Percentiles rank a stretch among this genome's conserved stretches.
These are phyloP conservation scores for Alectoris magna DNA, from an alignment of 2,797 vertebrate species.

Conservation along the genomic window DNA sequence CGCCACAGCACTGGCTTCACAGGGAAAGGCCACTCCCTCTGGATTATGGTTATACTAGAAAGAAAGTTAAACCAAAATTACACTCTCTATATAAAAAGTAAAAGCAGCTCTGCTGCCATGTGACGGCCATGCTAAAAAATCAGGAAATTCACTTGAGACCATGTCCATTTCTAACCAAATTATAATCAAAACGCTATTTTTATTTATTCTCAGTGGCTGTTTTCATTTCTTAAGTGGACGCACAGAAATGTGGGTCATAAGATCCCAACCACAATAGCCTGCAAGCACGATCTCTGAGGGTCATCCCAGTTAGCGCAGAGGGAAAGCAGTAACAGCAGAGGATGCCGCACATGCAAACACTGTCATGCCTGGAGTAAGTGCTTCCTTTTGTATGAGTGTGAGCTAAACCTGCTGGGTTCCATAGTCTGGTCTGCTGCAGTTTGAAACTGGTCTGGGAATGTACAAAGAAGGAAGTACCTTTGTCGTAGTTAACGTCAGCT, in stretches of 20 bases:
- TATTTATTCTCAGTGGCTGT: not conserved
- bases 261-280: not conserved
- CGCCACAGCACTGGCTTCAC: not conserved
- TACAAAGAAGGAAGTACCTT: constrained; percentile 1
- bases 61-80: not conserved
- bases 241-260: not conserved
- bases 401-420: constrained; percentile 54
- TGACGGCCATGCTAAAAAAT: not conserved
- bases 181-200: not conserved
- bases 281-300: not conserved
- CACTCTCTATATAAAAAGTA: not conserved
- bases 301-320: not conserved
- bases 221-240: not conserved
- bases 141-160: not conserved
- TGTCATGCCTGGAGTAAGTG: constrained; percentile 54
- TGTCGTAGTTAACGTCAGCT: not conserved
- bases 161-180: not conserved
- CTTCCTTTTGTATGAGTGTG: not conserved
- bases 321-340: not conserved
- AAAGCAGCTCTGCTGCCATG: not conserved
- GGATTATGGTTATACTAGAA: not conserved
- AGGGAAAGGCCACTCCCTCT: not conserved
- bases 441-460: constrained; percentile 7
- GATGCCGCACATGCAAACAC: constrained; percentile 8
- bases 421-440: not conserved